Conservation (phyloP, 1,140 invertebrate species). For the Caenorhabditis briggsae region DNA sequence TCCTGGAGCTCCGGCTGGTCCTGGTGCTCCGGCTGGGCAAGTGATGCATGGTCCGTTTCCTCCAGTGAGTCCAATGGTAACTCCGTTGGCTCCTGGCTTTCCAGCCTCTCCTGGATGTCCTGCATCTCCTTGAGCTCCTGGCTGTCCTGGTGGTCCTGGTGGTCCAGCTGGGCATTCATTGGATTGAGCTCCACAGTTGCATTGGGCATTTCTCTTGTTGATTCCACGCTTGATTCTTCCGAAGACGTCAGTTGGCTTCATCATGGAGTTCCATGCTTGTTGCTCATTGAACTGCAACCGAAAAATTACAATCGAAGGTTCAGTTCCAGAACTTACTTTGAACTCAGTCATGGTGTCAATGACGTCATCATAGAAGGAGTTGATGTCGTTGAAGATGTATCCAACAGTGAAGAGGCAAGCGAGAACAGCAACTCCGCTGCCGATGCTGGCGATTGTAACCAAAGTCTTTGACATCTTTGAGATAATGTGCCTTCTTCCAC, state of each 20-base stretch:
- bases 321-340: constrained; percentile 57
- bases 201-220: constrained; percentile 48
- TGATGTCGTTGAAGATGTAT: constrained; percentile 69
- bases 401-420: constrained; percentile 65
- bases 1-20: constrained; percentile 58
- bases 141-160: constrained; percentile 59
- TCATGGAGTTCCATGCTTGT: constrained; percentile 67
- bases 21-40: constrained; percentile 55
- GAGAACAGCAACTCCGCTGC: constrained; percentile 63
- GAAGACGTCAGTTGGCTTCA: background rate
- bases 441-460: constrained; percentile 61
- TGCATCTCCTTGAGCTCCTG: constrained; percentile 53
- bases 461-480: constrained; percentile 61
- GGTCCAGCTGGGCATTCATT: constrained; percentile 55
- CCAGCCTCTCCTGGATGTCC: constrained; percentile 62
- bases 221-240: constrained; percentile 54
- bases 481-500: constrained; percentile 12
- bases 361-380: constrained; percentile 68
- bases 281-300: constrained; percentile 57
- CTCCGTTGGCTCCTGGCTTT: constrained; percentile 52
- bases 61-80: background rate
- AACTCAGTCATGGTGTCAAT: constrained; percentile 69
- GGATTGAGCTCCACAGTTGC: constrained; percentile 48
- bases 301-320: background rate
- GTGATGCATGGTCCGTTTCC: constrained; percentile 30